phyloP scores from a whole-genome alignment of 2,888 invertebrate genomes.

The Tachina grossa region DNA sequence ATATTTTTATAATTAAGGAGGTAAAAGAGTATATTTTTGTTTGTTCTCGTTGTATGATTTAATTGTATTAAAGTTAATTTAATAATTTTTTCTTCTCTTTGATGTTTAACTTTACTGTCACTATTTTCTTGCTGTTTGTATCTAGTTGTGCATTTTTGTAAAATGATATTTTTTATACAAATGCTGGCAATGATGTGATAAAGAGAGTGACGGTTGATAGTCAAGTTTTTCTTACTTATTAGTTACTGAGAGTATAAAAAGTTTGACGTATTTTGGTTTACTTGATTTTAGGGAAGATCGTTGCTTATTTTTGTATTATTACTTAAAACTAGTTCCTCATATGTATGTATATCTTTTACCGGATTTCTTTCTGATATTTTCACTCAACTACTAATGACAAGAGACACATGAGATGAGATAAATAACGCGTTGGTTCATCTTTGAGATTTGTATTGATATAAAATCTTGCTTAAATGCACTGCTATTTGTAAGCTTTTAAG shows the following conservation, averaged over 20 bases:
- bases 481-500: conserved; percentile 10
- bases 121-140: conserved; percentile 15
- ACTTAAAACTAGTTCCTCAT: conserved; percentile 71
- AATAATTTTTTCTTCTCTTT: conserved; percentile 4
- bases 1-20: conserved; percentile 41
- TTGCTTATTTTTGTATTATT: conserved; percentile 63
- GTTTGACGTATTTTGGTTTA: conserved; percentile 35
- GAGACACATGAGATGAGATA: conserved; percentile 39
- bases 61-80: conserved; percentile 43
- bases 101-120: conserved; percentile 10
- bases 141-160: conserved; percentile 65
- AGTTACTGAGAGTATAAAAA: conserved; percentile 71
- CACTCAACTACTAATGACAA: conserved; percentile 50
- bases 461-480: conserved; percentile 14
- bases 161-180: conserved; percentile 64
- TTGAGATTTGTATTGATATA: conserved; percentile 19
- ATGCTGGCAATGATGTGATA: conserved; percentile 50
- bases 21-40: not conserved
- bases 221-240: conserved; percentile 33
- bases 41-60: conserved; percentile 48
- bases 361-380: conserved; percentile 17
- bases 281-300: conserved; percentile 71
- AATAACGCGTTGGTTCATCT: conserved; percentile 45
- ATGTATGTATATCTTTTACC: conserved; percentile 28
- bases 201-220: conserved; percentile 39